Evolutionary conservation across 1,140 invertebrate species (phyloP), one percentile per base, ranked within the genome.

Genomic region (Alviniconcha marisindica): DNA sequence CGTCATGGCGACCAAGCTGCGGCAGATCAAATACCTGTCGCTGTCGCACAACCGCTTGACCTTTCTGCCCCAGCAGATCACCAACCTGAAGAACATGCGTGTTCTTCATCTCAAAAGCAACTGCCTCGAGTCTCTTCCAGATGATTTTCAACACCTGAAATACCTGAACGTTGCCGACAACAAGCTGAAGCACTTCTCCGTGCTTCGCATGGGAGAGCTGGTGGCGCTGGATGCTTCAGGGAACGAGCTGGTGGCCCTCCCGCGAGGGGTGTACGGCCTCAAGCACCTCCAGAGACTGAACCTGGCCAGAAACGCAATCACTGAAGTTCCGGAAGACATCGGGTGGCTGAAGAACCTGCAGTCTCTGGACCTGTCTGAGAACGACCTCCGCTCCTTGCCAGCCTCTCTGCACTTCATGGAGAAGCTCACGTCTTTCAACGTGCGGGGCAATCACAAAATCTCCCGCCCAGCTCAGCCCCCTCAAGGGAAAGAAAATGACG

Each of bases 151-250:
- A 14, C 86, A 87, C 38, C 82, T 93, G 1, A 85, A 88, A n/a
- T 90, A 90, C 76, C 87, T 92, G 2, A 92, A 92, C 82, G 69
- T 91, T 4, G 69, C 91, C 10, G 71, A 89, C 14, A 92, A 93
- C 78, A 79, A 89, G 24, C 83, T 93, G 2, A 84, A 84, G 18
- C 87, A 85, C 33, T 89, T 92, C 38, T 88, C 91, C 18, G 85
- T 93, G 15, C 28, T 69, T 28, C 48, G 51, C 48, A 77, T 79
- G 77, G 4, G 28, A 14, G n/a, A 60, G 10, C 77, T 79, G 31
- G 77, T 24, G 18, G 54, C 77, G 2, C n/a, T 79, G 56, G 77
- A 79, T 38, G 77, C 77, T 28, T 66, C 69, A 63, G 83, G 84
- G 44, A 93, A 93, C 84, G 74, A 85, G 21, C 84, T 93, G 77